Percentiles rank a stretch among this genome's conserved stretches.
Evolutionary conservation across 2,888 invertebrate species (phyloP).

Genomic region (Nesidiocoris tenuis): DNA sequence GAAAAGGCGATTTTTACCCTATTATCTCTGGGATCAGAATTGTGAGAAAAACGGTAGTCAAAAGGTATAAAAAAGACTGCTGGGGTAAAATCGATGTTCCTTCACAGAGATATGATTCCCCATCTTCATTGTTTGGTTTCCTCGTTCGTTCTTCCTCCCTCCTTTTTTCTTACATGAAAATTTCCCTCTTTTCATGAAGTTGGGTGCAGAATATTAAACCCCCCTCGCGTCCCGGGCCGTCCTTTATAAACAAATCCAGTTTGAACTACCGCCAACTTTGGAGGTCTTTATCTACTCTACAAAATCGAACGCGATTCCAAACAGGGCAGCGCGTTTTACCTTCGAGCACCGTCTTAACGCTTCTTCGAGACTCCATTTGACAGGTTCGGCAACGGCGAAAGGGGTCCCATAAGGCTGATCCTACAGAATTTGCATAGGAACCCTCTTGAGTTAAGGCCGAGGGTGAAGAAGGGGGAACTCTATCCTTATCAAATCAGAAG

Average conservation of each 20-base stretch:
- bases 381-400: constrained; percentile 17
- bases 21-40: no score
- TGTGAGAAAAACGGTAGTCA: no score
- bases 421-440: constrained; percentile 35
- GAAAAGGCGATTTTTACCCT: no score
- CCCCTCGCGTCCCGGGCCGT: neutral
- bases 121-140: neutral
- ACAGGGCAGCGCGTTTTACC: neutral
- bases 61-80: no score
- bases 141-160: neutral
- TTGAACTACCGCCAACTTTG: constrained; percentile 37
- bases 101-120: neutral
- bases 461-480: constrained; percentile 9
- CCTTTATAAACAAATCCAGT: constrained; percentile 40
- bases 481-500: constrained; percentile 38
- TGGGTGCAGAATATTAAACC: constrained; percentile 23
- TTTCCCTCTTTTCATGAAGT: neutral
- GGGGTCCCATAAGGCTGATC: constrained; percentile 30
- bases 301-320: constrained; percentile 22
- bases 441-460: constrained; percentile 10
- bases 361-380: constrained; percentile 32
- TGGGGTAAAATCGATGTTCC: neutral
- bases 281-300: constrained; percentile 26
- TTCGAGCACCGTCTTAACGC: constrained; percentile 10
- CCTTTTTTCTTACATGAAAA: constrained; percentile 10